A percentile compares a stretch with the other conserved stretches of the same genome.
Evolutionary conservation across 2,888 invertebrate genomes (phyloP).

Genomic region (Diachrysia chrysitis): DNA sequence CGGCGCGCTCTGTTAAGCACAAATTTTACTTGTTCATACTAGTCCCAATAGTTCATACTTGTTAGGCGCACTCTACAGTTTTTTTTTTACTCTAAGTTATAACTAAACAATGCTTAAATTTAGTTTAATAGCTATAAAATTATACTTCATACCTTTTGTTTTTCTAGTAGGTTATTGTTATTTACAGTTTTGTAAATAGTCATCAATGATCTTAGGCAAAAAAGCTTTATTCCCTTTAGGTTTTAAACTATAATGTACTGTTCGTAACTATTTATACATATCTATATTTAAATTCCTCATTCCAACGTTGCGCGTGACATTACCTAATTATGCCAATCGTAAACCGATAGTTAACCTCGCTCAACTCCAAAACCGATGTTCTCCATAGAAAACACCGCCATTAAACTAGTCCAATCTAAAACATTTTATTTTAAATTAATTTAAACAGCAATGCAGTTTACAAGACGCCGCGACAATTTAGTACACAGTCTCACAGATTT

Average conservation of each 20-base stretch:
- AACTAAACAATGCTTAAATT: too few species aligned
- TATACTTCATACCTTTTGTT: too few species aligned
- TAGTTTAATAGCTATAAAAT: too few species aligned
- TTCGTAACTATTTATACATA: neutral
- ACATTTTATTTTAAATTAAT: conserved; percentile 41
- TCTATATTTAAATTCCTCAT: neutral
- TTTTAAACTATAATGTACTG: too few species aligned
- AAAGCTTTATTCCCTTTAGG: neutral
- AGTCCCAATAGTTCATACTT: too few species aligned
- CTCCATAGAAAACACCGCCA: conserved; percentile 7
- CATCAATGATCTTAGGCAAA: too few species aligned
- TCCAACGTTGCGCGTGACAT: conserved; percentile 1
- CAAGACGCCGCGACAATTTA: conserved; percentile 41
- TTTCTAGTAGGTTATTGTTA: too few species aligned
- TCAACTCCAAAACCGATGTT: neutral
- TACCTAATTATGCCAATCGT: conserved; percentile 3
- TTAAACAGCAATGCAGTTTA: conserved; percentile 50
- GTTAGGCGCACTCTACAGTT: too few species aligned
- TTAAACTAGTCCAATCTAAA: conserved; percentile 21
- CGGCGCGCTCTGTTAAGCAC: too few species aligned
- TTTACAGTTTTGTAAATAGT: too few species aligned
- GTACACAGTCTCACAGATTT: conserved; percentile 29
- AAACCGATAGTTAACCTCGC: conserved; percentile 1
- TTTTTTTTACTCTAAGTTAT: too few species aligned
- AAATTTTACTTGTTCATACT: too few species aligned